Evolutionary conservation across 64 coral and sea anemone species (phyloP), one percentile per base, ranked within the genome.

Genomic region (Montipora foliosa): DNA sequence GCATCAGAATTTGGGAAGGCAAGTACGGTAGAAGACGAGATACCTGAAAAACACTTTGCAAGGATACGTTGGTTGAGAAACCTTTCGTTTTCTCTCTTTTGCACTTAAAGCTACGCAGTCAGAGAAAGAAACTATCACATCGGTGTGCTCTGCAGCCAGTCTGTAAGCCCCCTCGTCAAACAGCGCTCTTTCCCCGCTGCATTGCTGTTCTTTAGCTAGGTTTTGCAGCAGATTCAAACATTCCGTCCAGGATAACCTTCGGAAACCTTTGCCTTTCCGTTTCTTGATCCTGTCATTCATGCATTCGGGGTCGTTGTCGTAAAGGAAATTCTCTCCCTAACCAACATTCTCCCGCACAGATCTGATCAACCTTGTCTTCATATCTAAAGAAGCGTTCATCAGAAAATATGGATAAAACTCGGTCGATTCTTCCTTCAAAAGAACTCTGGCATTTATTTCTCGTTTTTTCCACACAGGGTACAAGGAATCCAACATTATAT

Each of bases 401-500:
- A 67, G 12, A 11, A 68, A 85, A 22, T 67, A 85, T 10, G 17
- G 16, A 46, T 84, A 84, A 62, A 84, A 84, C 14, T 85, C 24
- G 7, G 59, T 15, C 11, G 15, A n/a, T 0, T 16, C 50, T 24
- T 69, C 81, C 16, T 37, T 69, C 6, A 25, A 17, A 14, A 84
- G 60, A 9, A n/a, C 29, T 9, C 81, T 37, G 7, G 59, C 81
- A 6, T 84, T 22, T 47, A 70, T 67, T 85, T 85, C 82, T 8
- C 60, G 82, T 64, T 85, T 67, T 16, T n/a, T n/a, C n/a, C n/a
- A n/a, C n/a, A n/a, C n/a, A 11, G 53, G 55, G 22, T 85, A 85
- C 3, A 85, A 20, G 12, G 59, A 85, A 7, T 85, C 82, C 21
- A 84, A 21, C 3, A 15, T 21, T 4, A 8, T 59, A 84, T 84